Evolutionary conservation across 2,113 vertebrate genomes (phyloP), one percentile per base, ranked within the genome.

Genomic region (Chamaea fasciata): DNA sequence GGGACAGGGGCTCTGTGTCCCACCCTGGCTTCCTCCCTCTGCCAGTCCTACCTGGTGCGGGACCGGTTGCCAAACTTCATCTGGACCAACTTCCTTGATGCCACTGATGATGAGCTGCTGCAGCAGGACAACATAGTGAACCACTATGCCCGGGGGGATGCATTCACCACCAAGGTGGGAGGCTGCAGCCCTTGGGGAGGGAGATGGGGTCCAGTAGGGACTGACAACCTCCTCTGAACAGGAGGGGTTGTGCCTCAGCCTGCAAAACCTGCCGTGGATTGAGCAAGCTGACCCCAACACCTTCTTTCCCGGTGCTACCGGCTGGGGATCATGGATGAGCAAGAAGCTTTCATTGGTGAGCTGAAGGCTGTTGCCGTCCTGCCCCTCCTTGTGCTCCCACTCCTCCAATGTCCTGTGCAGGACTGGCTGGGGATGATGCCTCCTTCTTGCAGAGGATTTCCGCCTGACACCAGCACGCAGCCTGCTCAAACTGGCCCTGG

Each of bases 241-340:
- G 99, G 98, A 98, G 52, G 99, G 99, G 37, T 98, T 99, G 10
- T 99, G 99, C 94, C 94, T 98, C 85, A 99, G 98, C 95, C 97
- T 99, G 55, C 98, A 98, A 76, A 99, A 99, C 84, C 97, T 99
- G 76, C 98, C 97, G 1, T 99, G 99, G 99, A 99, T 99, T 16
- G 98, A 98, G 31, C 95, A 98, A 55, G 98, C 98, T 0, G 98
- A 89, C 41, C 62, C 98, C 0, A 97, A 99, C 75, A 94, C 97
- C 13, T 99, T 99, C 96, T 99, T 99, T 92, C 99, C 15, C 98
- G 99, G 82, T 99, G 99, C 96, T 99, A 99, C 97, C 97, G 97
- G 35, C 97, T 99, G 65, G 98, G 97, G n/a, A 97, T 97, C 1
- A 89, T 80, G 17, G 98, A 99, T 1, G 99, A 99, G 76, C 97